These are phyloP conservation scores for Takifugu ocellatus DNA, from an alignment of 2,797 vertebrate species.

Conservation along the genomic window DNA sequence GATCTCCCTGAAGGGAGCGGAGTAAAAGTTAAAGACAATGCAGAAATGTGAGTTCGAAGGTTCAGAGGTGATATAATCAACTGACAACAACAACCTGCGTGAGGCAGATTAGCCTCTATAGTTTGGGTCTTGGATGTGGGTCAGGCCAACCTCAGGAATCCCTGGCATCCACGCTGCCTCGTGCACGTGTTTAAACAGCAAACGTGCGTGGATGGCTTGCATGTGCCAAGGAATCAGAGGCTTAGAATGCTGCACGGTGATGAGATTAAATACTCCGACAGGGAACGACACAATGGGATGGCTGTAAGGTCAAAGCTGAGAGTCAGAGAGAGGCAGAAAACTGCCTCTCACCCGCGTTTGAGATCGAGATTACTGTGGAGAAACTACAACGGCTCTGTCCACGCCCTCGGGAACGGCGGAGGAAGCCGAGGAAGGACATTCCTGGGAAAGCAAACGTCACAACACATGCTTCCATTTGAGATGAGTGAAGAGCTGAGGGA, in stretches of 20 bases:
- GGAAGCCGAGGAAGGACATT: constrained; percentile 63
- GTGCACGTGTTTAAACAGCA: constrained; percentile 30
- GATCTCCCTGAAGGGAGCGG: background rate
- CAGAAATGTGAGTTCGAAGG: background rate
- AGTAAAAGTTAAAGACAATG: background rate
- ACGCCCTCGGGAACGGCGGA: constrained; percentile 30
- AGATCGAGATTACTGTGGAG: no score
- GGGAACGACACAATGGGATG: background rate
- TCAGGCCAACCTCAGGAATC: constrained; percentile 65
- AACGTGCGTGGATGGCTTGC: constrained; percentile 12
- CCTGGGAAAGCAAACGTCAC: constrained; percentile 19
- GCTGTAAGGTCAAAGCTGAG: background rate
- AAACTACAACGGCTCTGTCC: constrained; percentile 7
- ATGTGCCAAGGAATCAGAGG: constrained; percentile 9
- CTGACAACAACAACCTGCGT: constrained; percentile 7
- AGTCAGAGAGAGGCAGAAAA: background rate
- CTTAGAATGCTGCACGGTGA: constrained; percentile 5
- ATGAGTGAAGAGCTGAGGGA: constrained; percentile 1
- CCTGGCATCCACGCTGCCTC: constrained; percentile 48
- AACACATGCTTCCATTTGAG: background rate
- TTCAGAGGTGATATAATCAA: no score
- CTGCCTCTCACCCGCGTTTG: no score
- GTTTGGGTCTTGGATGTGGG: constrained; percentile 52
- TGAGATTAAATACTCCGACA: constrained; percentile 10
- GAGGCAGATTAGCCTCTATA: constrained; percentile 43